Percentiles rank a stretch among this genome's conserved stretches.
Evolutionary conservation across 2,797 vertebrate species (phyloP).

Genomic region (Mormyrops boulengeri): DNA sequence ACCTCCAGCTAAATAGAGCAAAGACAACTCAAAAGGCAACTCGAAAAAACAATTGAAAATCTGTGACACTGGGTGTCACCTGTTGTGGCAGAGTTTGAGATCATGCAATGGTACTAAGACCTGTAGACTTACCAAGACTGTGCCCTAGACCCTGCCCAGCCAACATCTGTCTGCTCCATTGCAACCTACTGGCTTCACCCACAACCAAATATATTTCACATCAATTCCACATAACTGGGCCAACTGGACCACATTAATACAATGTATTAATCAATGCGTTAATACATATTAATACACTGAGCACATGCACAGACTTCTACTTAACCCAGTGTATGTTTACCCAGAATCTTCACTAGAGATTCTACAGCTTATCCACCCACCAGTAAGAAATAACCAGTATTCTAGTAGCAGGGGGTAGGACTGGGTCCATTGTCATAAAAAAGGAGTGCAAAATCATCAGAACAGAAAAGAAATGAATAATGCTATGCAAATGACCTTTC

Average conservation of each 20-base stretch:
- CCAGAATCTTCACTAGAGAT: neutral
- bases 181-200: neutral
- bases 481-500: neutral
- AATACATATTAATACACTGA: neutral
- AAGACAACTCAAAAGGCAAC: too few species aligned
- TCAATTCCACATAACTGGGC: neutral
- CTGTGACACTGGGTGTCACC: too few species aligned
- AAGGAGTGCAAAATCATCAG: neutral
- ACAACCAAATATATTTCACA: neutral
- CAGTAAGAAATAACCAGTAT: neutral
- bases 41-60: too few species aligned
- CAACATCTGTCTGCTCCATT: neutral
- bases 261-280: too few species aligned
- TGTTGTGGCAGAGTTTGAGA: too few species aligned
- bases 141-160: neutral
- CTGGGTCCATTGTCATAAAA: neutral
- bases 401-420: neutral
- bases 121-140: too few species aligned
- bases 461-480: neutral
- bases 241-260: neutral
- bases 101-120: too few species aligned
- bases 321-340: neutral
- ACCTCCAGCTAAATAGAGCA: too few species aligned
- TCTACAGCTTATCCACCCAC: neutral
- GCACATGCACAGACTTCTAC: neutral